Base-by-base conservation (phyloP, 2,888 invertebrate species). In the Drosophila paramelanica region DNA sequence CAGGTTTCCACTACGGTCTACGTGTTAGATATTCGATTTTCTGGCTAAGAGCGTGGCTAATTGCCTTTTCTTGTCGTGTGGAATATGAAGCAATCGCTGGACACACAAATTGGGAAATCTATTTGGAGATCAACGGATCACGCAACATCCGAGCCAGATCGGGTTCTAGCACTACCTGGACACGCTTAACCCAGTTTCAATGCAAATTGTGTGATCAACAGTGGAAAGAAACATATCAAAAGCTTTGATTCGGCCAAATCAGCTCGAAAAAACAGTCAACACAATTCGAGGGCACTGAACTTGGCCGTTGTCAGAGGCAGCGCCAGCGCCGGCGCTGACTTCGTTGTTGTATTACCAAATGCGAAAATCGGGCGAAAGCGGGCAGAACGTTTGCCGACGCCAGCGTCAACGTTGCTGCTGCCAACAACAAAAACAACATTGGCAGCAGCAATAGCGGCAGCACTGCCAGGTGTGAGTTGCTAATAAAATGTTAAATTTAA, bases 241-340 rank as follows among this genome's bases (percentile, higher is more conserved):
- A 66, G 65, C 61, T 41, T 25, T n/a, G 41, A 31, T 52, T 52
- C 36, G 43, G 33, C 36, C 53, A 25, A 39, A 53, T 36, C 43
- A 56, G 45, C 65, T 64, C 62, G 36, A 46, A 68, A 43, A 66
- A 43, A 66, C 62, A 62, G 58, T 62, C 89, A 88, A 83, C 86
- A 87, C 78, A 76, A 66, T 87, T 88, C 74, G 88, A 82, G 89
- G 88, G 69, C 89, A 88, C 73, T 89, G 89, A 89, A 89, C 89
- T 89, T 79, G 79, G 78, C 77, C 81, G 51, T 73, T 64, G 60
- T 20, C 52, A 39, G 43, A 55, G 39, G 13, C 25, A 14, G 45
- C 50, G 53, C 42, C 45, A 51, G 45, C 53, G 62, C 33, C 60
- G 55, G 45, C 49, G 53, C 23, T 62, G 59, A 60, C 56, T 71